Evolutionary conservation across 2,888 invertebrate species (phyloP).

Genomic region (Apodemia mormo): DNA sequence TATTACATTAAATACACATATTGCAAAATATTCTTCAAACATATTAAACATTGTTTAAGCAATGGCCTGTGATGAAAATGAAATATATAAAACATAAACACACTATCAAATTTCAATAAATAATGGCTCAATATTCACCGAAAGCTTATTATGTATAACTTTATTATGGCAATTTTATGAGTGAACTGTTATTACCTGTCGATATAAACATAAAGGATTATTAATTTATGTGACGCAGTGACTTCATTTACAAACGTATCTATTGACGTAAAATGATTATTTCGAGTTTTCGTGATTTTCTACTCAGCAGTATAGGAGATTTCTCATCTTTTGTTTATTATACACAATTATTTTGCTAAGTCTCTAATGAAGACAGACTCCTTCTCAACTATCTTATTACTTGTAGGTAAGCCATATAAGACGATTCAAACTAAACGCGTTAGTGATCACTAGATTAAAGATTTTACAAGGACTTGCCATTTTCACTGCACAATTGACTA

Average conservation of each 20-base stretch:
- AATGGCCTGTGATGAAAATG: neutral
- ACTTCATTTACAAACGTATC: neutral
- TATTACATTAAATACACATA: no score
- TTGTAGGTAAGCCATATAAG: no score
- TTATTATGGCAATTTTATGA: constrained; percentile 6
- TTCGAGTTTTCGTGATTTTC: no score
- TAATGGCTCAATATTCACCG: neutral
- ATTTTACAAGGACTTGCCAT: no score
- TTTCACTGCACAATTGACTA: no score
- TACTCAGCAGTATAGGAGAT: no score
- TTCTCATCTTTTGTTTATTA: no score
- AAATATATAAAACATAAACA: neutral
- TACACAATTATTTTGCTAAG: no score
- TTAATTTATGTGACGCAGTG: neutral
- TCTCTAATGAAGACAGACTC: no score
- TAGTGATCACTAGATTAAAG: no score
- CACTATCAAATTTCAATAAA: constrained; percentile 8
- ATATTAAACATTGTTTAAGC: neutral
- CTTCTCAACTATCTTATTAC: no score
- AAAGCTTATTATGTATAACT: constrained; percentile 7
- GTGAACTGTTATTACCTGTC: neutral
- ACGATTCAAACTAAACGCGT: no score
- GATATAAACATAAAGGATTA: neutral
- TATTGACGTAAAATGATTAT: neutral
- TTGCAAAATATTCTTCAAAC: neutral